Evolutionary conservation across 2,113 vertebrate species (phyloP), one percentile per base, ranked within the genome.

Genomic region (Delphinapterus leucas): DNA sequence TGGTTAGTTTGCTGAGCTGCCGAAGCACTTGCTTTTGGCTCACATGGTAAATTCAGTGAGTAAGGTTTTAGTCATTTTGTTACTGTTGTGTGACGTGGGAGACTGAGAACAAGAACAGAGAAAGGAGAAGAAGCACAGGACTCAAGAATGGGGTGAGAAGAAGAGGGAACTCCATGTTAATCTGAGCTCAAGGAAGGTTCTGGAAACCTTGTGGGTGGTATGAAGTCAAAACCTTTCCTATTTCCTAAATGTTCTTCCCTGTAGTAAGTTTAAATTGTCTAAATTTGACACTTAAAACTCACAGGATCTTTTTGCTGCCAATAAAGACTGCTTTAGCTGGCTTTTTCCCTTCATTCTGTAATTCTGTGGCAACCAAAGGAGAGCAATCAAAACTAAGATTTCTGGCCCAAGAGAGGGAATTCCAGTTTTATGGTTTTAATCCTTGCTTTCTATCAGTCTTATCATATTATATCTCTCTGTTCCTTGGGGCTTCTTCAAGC

Each of bases 31-130:
- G 58, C n/a, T 61, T 93, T 67, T 90, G 65, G 82, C 76, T 81
- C 88, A 92, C 15, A 70, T 58, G 58, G 38, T 55, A 13, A 70
- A 44, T 36, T 61, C 38, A 26, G 11, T 73, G 90, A 91, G 79
- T 85, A 83, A 96, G n/a, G 65, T 49, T 85, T 74, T 83, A 95
- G 96, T 97, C 96, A 97, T 92, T 93, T 84, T 58, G n/a, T 87
- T 80, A 93, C 93, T 79, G 44, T 36, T 76, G 3, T 25, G 23
- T 87, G 92, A 96, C 4, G 8, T 63, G 74, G 65, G 47, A 67
- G 74, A 44, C 81, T 31, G 44, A 95, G 93, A 93, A 97, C 74
- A 93, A 92, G 93, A 98, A 96, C 89, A 92, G 89, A 98, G 83
- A 97, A 97, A 97, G 89, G 44, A 97, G 93, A 95, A 96, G 86